These are phyloP conservation scores for Napeogenes sylphis DNA, from an alignment of 2,888 invertebrate genomes.

Conservation along the genomic window DNA sequence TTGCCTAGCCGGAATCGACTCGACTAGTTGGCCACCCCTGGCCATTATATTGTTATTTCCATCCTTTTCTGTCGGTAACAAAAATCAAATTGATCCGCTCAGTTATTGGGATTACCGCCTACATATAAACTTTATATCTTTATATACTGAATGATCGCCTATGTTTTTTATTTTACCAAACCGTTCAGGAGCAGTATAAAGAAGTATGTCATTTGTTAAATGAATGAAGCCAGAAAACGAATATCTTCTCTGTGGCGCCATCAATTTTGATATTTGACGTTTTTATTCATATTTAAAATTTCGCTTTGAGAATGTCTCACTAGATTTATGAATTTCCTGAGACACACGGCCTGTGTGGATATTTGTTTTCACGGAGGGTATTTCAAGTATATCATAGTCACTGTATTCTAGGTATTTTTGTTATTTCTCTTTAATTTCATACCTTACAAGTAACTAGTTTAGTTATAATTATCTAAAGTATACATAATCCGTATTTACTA, in stretches of 20 bases:
- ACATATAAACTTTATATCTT: slow-evolving; percentile 20
- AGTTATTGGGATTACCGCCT: not conserved
- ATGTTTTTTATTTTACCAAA: slow-evolving; percentile 69
- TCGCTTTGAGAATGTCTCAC: slow-evolving; percentile 65
- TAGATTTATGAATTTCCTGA: slow-evolving; percentile 58
- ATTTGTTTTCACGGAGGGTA: not conserved
- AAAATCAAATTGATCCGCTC: too few species aligned
- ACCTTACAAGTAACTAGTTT: too few species aligned
- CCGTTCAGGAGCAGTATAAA: slow-evolving; percentile 40
- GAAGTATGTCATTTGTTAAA: too few species aligned
- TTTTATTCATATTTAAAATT: slow-evolving; percentile 75
- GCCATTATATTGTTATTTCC: too few species aligned
- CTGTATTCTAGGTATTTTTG: too few species aligned
- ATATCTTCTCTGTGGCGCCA: slow-evolving; percentile 54
- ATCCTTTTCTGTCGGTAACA: too few species aligned
- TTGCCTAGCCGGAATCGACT: too few species aligned
- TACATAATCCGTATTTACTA: too few species aligned
- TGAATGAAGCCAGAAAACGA: too few species aligned
- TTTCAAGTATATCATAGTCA: not conserved
- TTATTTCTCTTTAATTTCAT: too few species aligned
- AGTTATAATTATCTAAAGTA: too few species aligned
- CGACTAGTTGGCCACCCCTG: too few species aligned
- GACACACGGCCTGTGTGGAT: slow-evolving; percentile 40
- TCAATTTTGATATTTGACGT: slow-evolving; percentile 70
- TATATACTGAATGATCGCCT: slow-evolving; percentile 41